These are phyloP conservation scores for Meda fulgida DNA, from an alignment of 2,797 vertebrate genomes.

Conservation along the genomic window DNA sequence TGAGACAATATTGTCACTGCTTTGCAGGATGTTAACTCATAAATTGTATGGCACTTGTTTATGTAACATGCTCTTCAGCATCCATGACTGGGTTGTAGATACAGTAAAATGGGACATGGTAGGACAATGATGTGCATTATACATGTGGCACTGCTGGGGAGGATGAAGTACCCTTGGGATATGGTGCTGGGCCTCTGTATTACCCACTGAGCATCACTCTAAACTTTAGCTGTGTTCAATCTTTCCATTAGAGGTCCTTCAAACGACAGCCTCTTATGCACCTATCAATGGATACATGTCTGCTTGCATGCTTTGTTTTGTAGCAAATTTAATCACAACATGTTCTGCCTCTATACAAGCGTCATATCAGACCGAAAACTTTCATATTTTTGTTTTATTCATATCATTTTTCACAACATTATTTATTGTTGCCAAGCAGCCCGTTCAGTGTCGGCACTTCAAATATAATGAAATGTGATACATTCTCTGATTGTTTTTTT, in stretches of 20 bases:
- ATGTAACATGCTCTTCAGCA: constrained; percentile 71
- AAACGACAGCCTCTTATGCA: constrained; percentile 74
- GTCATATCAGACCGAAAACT: not conserved
- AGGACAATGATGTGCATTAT: constrained; percentile 74
- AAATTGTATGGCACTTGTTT: constrained; percentile 72
- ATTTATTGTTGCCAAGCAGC: not conserved
- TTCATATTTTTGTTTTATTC: not conserved
- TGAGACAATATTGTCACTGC: constrained; percentile 51
- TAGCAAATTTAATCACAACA: constrained; percentile 11
- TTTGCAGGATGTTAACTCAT: constrained; percentile 68
- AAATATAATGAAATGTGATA: not conserved
- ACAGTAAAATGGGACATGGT: constrained; percentile 77
- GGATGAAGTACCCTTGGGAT: constrained; percentile 69
- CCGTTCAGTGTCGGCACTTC: not conserved
- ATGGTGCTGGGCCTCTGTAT: constrained; percentile 5
- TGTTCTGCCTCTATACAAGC: constrained; percentile 1
- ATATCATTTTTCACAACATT: not conserved
- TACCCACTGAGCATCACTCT: constrained; percentile 23
- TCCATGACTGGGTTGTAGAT: constrained; percentile 67
- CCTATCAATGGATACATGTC: constrained; percentile 30
- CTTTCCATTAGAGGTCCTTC: constrained; percentile 73
- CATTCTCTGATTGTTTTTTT: constrained; percentile 13
- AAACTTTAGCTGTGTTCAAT: constrained; percentile 13
- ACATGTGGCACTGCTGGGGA: constrained; percentile 70
- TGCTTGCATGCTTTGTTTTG: constrained; percentile 18